Evolutionary conservation across 1,140 invertebrate species (phyloP).

Genomic region (Drosophila murphyi): DNA sequence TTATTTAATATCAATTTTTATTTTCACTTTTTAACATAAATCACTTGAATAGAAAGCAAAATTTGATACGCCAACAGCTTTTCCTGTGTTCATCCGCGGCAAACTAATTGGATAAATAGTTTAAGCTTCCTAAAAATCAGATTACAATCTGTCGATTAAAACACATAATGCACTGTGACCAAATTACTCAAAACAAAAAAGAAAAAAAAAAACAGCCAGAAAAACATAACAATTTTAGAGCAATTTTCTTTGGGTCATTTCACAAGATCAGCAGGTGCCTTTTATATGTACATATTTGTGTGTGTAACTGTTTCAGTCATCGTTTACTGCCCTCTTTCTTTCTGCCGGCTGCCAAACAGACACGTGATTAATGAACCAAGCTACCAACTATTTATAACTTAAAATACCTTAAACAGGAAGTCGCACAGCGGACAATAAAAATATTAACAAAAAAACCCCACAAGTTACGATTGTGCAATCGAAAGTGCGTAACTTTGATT

Average conservation of each 20-base stretch:
- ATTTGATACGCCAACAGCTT: not conserved
- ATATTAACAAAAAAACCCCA: slow-evolving; percentile 72
- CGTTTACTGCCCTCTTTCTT: slow-evolving; percentile 10
- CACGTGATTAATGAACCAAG: slow-evolving; percentile 68
- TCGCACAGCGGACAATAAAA: slow-evolving; percentile 49
- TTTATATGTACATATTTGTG: not conserved
- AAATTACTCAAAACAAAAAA: not conserved
- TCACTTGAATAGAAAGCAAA: not conserved
- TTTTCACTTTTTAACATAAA: not conserved
- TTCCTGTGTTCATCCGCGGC: not conserved
- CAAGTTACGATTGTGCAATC: slow-evolving; percentile 61
- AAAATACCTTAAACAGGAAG: slow-evolving; percentile 60
- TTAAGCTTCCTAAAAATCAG: not conserved
- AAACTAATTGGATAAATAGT: slow-evolving; percentile 21
- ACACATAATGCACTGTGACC: slow-evolving; percentile 6
- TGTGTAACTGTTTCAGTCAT: not conserved
- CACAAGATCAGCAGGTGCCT: slow-evolving; percentile 56
- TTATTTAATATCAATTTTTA: too few species aligned
- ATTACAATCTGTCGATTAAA: slow-evolving; percentile 16
- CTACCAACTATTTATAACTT: slow-evolving; percentile 47
- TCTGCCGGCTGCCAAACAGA: slow-evolving; percentile 29
- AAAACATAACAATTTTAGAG: not conserved
- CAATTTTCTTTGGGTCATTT: slow-evolving; percentile 39
- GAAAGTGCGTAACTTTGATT: slow-evolving; percentile 70
- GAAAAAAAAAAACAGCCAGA: not conserved